Base-by-base conservation (phyloP, 2,888 invertebrate species). In the Calliopum simillimum region DNA sequence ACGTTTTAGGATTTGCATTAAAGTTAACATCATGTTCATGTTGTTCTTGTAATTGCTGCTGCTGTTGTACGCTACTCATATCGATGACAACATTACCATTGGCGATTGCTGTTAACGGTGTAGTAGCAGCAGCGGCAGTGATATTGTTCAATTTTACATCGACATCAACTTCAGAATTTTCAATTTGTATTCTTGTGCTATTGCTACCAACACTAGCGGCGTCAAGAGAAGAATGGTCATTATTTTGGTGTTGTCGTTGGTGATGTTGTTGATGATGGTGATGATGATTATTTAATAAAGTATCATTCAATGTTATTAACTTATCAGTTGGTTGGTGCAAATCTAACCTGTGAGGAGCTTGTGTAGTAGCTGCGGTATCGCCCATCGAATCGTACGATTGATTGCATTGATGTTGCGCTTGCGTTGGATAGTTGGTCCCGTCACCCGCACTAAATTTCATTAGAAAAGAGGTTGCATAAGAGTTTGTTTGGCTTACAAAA, bases 351-450 rank as follows among this genome's bases (percentile, higher is more conserved):
- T 91, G 46, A 23, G 66, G 46, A 23, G 66, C 21, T 44, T n/a
- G 58, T 65, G 70, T 62, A 53, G 55, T 66, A 66, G 53, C 69
- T 55, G 72, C 87, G 90, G 91, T 93, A 88, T 90, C 92, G 88
- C 94, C 95, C 95, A 95, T 95, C 80, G 95, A 94, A 88, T 95
- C 92, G 91, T 96, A 95, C 33, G 74, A 71, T 68, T 83, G 88
- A 88, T 87, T 89, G 89, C 85, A 88, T 86, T 93, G 92, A 84
- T 89, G 89, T 82, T 88, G 89, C 85, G 91, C 90, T 82, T 93
- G 91, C 86, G 94, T 93, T 81, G 94, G 93, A 90, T 89, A 96
- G 88, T 90, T 91, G 87, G 94, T 91, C 88, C 96, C 96, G 88
- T 96, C 94, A 87, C 96, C 95, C 88, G 92, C 90, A 93, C 96